These are phyloP conservation scores for Teleopsis dalmanni DNA, from an alignment of 1,140 invertebrate genomes.

Conservation along the genomic window DNA sequence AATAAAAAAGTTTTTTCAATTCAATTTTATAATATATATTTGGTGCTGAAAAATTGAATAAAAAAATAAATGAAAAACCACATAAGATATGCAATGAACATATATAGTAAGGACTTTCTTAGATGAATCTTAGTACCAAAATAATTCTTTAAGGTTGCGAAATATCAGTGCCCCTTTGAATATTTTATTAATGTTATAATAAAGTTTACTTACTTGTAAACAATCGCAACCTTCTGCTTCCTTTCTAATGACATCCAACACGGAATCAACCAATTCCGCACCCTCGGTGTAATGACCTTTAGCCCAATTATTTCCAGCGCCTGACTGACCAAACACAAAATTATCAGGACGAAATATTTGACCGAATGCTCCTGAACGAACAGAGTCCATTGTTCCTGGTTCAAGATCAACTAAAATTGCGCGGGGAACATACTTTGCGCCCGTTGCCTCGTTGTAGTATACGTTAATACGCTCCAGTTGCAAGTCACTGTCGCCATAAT, in stretches of 20 bases:
- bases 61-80: too few species aligned
- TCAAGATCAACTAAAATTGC: conserved; percentile 86
- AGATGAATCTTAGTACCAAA: too few species aligned
- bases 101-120: too few species aligned
- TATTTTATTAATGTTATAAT: too few species aligned
- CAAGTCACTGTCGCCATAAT: conserved; percentile 77
- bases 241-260: conserved; percentile 79
- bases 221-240: conserved; percentile 79
- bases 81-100: too few species aligned
- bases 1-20: too few species aligned
- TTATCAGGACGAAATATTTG: conserved; percentile 76
- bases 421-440: conserved; percentile 82
- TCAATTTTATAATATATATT: too few species aligned
- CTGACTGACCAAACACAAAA: conserved; percentile 63
- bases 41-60: too few species aligned
- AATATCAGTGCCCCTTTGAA: too few species aligned
- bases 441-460: conserved; percentile 84
- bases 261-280: conserved; percentile 66
- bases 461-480: conserved; percentile 87
- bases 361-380: conserved; percentile 68
- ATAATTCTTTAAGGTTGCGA: too few species aligned
- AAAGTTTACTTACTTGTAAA: conserved; percentile 46
- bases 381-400: conserved; percentile 78
- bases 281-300: conserved; percentile 60
- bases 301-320: conserved; percentile 72